Percentiles rank a stretch among this genome's conserved stretches.
These are phyloP conservation scores for Platerodrilus igneus DNA, from an alignment of 2,888 invertebrate genomes.

Conservation along the genomic window DNA sequence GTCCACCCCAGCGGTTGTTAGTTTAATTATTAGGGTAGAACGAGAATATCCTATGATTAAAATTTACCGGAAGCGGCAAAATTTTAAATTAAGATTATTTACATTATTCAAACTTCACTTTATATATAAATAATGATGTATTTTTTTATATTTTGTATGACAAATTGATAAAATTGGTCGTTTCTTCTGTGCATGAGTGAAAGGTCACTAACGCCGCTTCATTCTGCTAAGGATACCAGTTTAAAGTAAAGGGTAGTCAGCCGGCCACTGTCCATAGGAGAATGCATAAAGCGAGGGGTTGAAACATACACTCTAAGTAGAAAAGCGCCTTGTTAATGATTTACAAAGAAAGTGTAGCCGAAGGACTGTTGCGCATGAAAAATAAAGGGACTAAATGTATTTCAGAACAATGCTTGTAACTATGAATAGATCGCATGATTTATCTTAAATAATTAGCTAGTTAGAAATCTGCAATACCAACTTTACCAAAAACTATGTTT, in stretches of 20 bases:
- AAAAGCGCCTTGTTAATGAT: constrained; percentile 37
- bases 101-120: not conserved
- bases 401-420: too few species aligned
- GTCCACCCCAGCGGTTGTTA: constrained; percentile 44
- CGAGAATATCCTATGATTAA: constrained; percentile 32
- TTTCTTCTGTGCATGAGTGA: not conserved
- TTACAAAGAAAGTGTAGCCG: too few species aligned
- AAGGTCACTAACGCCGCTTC: constrained; percentile 14
- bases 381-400: too few species aligned
- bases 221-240: constrained; percentile 13
- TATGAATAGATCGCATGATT: too few species aligned
- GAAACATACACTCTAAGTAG: constrained; percentile 41
- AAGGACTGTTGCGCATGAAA: too few species aligned
- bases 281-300: constrained; percentile 48
- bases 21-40: constrained; percentile 46
- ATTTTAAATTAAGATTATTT: too few species aligned
- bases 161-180: not conserved
- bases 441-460: too few species aligned
- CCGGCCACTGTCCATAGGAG: constrained; percentile 47
- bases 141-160: not conserved
- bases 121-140: not conserved
- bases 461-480: too few species aligned
- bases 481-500: too few species aligned
- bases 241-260: constrained; percentile 40
- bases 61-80: constrained; percentile 33